Percentiles rank a stretch among this genome's conserved stretches.
Conservation (phyloP, 2,888 invertebrate genomes). For the Penaeus monodon region DNA sequence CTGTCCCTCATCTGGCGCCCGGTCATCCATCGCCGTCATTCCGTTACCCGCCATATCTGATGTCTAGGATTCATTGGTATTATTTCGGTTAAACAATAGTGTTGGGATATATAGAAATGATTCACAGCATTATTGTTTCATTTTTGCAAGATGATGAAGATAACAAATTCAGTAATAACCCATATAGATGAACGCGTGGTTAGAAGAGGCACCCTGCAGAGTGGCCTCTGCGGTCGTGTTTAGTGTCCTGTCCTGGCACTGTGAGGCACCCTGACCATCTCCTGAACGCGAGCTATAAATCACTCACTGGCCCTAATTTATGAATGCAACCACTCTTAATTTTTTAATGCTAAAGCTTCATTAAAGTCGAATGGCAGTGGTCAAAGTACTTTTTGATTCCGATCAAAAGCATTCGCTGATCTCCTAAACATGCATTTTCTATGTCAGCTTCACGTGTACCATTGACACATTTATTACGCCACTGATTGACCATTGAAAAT, state of each 20-base stretch:
- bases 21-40: background rate
- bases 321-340: too few relatives aligned
- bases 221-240: background rate
- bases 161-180: background rate
- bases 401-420: too few relatives aligned
- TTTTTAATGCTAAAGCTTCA: too few relatives aligned
- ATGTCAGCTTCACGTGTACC: too few relatives aligned
- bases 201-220: background rate
- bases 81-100: too few relatives aligned
- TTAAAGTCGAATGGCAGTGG: too few relatives aligned
- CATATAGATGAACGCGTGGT: too few relatives aligned
- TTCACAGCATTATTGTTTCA: background rate
- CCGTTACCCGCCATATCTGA: background rate
- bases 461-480: too few relatives aligned
- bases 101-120: too few relatives aligned
- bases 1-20: background rate
- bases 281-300: background rate
- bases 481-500: too few relatives aligned
- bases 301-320: background rate
- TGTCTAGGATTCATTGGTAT: background rate
- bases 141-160: background rate
- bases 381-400: too few relatives aligned
- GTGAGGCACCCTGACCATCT: background rate
- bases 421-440: too few relatives aligned
- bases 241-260: slow-evolving; percentile 18